Evolutionary conservation across 2,113 vertebrate species (phyloP).

Genomic region (Cyanoramphus novaezelandiae): DNA sequence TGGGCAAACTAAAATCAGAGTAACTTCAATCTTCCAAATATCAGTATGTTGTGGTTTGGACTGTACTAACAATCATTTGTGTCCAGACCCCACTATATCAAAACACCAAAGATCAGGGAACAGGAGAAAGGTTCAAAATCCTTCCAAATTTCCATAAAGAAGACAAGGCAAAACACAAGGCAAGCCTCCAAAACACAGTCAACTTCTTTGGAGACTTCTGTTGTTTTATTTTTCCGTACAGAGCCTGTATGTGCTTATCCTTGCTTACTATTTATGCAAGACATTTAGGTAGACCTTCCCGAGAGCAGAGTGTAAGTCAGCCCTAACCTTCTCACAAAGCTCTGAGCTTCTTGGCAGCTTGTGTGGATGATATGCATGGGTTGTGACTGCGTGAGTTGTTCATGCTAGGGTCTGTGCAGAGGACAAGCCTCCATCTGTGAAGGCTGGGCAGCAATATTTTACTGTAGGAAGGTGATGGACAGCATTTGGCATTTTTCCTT

Average conservation of each 20-base stretch:
- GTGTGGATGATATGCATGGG: neutral
- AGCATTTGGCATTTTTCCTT: neutral
- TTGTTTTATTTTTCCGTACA: neutral
- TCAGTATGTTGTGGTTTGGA: neutral
- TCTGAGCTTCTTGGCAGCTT: neutral
- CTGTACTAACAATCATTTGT: neutral
- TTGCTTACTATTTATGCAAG: neutral
- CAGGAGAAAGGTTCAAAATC: neutral
- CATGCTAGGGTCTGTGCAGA: neutral
- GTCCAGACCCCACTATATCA: rapidly evolving
- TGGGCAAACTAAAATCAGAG: neutral
- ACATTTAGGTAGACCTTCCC: neutral
- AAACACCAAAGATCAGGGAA: neutral
- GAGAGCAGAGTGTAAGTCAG: neutral
- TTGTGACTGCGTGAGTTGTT: neutral
- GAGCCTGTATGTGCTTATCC: neutral
- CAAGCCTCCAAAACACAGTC: neutral
- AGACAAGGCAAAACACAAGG: neutral
- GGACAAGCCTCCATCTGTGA: neutral
- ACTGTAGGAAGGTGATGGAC: neutral
- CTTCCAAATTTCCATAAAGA: neutral
- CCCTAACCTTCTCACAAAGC: neutral
- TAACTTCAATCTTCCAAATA: neutral
- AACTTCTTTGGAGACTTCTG: neutral
- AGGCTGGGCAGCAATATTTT: neutral